phyloP scores from a whole-genome alignment of 2,113 vertebrate genomes.

The Cyanoramphus novaezelandiae region DNA sequence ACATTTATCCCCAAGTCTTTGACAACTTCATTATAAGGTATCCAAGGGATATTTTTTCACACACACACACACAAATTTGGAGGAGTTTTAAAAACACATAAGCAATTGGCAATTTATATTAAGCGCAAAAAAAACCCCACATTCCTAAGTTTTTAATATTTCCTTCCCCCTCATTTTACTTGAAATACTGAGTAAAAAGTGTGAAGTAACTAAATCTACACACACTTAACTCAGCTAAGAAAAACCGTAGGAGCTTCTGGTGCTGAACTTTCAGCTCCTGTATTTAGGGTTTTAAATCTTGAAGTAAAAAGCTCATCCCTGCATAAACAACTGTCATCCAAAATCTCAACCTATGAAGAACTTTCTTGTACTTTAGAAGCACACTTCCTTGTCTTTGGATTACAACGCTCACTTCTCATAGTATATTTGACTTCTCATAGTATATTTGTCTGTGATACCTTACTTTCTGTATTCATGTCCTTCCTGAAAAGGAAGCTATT shows the following conservation, averaged over 20 bases:
- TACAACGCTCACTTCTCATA: neutral
- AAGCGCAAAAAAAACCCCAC: neutral
- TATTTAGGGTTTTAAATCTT: neutral
- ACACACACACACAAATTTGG: neutral
- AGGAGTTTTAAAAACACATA: conserved; percentile 26
- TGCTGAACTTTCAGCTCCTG: neutral
- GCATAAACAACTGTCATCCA: neutral
- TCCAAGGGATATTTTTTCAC: neutral
- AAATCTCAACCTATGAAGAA: neutral
- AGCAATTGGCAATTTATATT: conserved; percentile 44
- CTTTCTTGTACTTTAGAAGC: neutral
- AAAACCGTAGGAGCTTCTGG: neutral
- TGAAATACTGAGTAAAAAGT: conserved; percentile 30
- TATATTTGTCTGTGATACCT: neutral
- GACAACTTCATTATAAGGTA: neutral
- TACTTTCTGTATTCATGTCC: neutral
- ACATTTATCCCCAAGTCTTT: neutral
- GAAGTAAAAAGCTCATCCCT: neutral
- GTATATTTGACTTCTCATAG: neutral
- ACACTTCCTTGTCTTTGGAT: neutral
- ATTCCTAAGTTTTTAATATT: conserved; percentile 2
- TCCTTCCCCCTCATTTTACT: neutral
- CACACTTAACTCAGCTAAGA: conserved; percentile 13
- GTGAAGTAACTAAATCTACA: conserved; percentile 27
- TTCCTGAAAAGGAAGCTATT: neutral